Evolutionary conservation across 2,797 vertebrate species (phyloP).

Genomic region (Huso huso): DNA sequence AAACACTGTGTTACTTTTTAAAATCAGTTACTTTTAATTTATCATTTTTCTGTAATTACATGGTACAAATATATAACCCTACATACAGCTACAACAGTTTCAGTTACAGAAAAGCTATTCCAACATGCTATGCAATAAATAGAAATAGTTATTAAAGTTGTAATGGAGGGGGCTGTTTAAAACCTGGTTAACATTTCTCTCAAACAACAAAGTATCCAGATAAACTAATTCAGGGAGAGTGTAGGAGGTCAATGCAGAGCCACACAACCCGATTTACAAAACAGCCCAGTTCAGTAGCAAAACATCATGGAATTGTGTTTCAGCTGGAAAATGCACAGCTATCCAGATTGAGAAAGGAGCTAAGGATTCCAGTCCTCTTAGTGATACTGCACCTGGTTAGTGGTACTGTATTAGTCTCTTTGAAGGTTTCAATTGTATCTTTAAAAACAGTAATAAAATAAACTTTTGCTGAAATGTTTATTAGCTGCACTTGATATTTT

Average conservation of each 20-base stretch:
- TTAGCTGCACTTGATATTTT: no score
- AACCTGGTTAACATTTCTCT: conserved; percentile 10
- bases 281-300: not conserved
- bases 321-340: conserved; percentile 16
- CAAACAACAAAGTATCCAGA: not conserved
- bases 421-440: no score
- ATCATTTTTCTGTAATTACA: conserved; percentile 44
- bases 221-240: not conserved
- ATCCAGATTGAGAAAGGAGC: not conserved
- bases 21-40: conserved; percentile 30
- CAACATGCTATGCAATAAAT: conserved; percentile 59
- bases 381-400: no score
- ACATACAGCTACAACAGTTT: conserved; percentile 34
- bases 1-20: conserved; percentile 1
- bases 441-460: no score
- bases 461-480: no score
- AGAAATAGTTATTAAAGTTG: conserved; percentile 34
- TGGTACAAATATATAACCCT: conserved; percentile 27
- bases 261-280: conserved; percentile 17
- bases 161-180: conserved; percentile 22
- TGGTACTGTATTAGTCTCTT: no score
- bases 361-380: conserved; percentile 51
- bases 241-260: conserved; percentile 24
- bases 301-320: conserved; percentile 2
- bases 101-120: conserved; percentile 30